phyloP scores from a whole-genome alignment of 2,113 vertebrate species.

The Phrynocephalus versicolor region DNA sequence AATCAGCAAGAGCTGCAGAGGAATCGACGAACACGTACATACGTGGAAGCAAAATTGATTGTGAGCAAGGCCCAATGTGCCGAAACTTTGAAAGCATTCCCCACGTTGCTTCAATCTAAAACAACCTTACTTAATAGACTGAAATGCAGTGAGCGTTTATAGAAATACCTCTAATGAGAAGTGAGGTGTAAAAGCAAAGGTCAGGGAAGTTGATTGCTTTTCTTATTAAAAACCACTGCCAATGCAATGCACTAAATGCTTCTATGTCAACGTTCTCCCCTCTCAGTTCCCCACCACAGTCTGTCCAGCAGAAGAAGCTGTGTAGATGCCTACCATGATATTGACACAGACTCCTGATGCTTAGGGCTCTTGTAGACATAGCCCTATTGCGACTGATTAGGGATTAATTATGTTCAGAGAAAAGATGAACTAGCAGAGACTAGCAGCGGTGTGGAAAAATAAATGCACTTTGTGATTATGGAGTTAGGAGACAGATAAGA shows the following conservation, averaged over 20 bases:
- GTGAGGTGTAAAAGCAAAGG: slow-evolving; percentile 55
- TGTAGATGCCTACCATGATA: slow-evolving; percentile 51
- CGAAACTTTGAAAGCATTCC: slow-evolving; percentile 39
- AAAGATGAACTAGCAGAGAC: too few relatives aligned
- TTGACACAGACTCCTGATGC: slow-evolving; percentile 39
- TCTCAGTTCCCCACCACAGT: not conserved
- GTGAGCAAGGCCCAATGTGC: slow-evolving; percentile 33
- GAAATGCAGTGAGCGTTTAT: slow-evolving; percentile 37
- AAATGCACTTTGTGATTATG: too few relatives aligned
- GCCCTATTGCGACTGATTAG: too few relatives aligned
- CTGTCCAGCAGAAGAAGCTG: slow-evolving; percentile 41
- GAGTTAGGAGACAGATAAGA: too few relatives aligned
- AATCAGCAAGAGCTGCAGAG: slow-evolving; percentile 27
- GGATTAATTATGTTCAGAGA: too few relatives aligned
- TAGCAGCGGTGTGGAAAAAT: too few relatives aligned
- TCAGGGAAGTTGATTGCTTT: slow-evolving; percentile 54
- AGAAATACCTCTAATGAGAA: slow-evolving; percentile 52
- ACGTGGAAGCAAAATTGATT: slow-evolving; percentile 22
- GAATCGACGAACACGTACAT: slow-evolving; percentile 15
- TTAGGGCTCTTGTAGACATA: slow-evolving; percentile 34
- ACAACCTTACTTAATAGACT: slow-evolving; percentile 44
- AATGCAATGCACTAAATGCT: slow-evolving; percentile 49
- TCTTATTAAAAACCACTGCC: slow-evolving; percentile 46
- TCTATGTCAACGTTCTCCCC: slow-evolving; percentile 27
- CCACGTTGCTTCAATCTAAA: slow-evolving; percentile 30